Evolutionary conservation across 2,113 vertebrate genomes (phyloP).

Genomic region (human): GRCh38 chr1:24297501-24298000

Average conservation of each 20-base stretch:
- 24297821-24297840: not conserved
- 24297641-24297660: not conserved
- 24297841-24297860: not conserved
- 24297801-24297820: not conserved
- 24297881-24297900: not conserved
- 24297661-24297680: constrained; percentile 52
- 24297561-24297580: constrained; percentile 45
- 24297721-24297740: not conserved
- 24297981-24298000: too few relatives aligned
- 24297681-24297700: not conserved
- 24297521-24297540: constrained; percentile 4
- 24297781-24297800: not conserved
- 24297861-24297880: not conserved
- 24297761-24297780: not conserved
- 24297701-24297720: too few relatives aligned
- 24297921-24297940: not conserved
- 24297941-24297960: not conserved
- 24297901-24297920: not conserved
- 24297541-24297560: constrained; percentile 30
- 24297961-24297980: too few relatives aligned
- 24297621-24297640: not conserved
- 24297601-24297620: constrained; percentile 12
- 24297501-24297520: not conserved
- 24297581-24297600: constrained; percentile 31
- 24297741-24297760: not conserved